These are phyloP conservation scores for Pediacus dermestoides DNA, from an alignment of 2,888 invertebrate genomes.

Conservation along the genomic window DNA sequence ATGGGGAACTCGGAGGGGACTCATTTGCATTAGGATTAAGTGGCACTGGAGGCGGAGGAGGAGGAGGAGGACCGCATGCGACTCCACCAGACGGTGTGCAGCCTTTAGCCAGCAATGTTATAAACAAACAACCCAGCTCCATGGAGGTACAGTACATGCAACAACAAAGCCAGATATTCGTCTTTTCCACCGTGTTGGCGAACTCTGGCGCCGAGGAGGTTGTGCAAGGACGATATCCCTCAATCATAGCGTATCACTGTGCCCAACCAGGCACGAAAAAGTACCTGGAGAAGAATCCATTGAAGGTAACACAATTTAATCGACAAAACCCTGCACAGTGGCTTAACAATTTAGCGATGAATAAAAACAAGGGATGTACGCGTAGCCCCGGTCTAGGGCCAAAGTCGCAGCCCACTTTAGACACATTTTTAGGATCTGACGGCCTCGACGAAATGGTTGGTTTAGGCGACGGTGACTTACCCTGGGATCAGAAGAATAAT, in stretches of 20 bases:
- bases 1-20: conserved; percentile 45
- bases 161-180: conserved; percentile 97
- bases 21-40: conserved; percentile 43
- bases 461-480: conserved; percentile 48
- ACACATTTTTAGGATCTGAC: conserved; percentile 47
- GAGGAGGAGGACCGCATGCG: conserved; percentile 37
- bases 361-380: conserved; percentile 66
- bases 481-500: conserved; percentile 53
- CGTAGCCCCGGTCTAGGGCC: conserved; percentile 52
- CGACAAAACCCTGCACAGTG: conserved; percentile 80
- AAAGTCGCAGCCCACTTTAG: conserved; percentile 42
- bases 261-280: conserved; percentile 93
- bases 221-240: conserved; percentile 81
- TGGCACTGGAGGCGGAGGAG: conserved; percentile 28
- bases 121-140: conserved; percentile 73
- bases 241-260: conserved; percentile 93
- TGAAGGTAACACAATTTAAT: conserved; percentile 83
- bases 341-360: conserved; percentile 73
- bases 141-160: conserved; percentile 88
- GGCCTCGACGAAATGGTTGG: conserved; percentile 50
- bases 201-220: conserved; percentile 95
- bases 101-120: conserved; percentile 72
- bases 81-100: conserved; percentile 63
- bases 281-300: conserved; percentile 90
- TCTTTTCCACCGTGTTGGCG: conserved; percentile 90